These are phyloP conservation scores for Phalacrocorax brasilianus DNA, from an alignment of 2,113 vertebrate species.

Conservation along the genomic window DNA sequence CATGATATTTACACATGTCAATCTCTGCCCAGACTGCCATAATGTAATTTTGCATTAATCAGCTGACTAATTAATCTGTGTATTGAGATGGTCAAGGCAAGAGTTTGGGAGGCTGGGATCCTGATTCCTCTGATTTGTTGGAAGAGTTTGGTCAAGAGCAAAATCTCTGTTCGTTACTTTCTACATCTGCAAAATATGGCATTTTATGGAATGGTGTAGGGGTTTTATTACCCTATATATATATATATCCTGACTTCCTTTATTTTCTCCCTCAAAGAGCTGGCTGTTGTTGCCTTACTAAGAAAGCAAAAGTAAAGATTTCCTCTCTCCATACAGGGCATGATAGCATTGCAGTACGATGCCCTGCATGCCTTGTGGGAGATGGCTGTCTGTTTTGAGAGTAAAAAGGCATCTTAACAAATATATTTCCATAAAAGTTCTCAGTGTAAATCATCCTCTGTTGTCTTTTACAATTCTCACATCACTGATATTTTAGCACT, in stretches of 20 bases:
- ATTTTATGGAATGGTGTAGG: background rate
- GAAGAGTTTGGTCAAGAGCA: background rate
- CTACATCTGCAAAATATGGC: background rate
- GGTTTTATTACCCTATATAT: background rate
- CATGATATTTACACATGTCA: background rate
- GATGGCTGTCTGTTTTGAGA: background rate
- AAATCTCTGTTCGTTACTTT: background rate
- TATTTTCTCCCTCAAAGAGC: background rate
- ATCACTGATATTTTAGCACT: background rate
- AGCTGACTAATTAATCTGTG: background rate
- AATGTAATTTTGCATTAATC: background rate
- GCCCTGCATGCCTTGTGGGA: background rate
- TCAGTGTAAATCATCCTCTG: background rate
- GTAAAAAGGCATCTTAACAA: background rate
- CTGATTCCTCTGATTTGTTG: background rate
- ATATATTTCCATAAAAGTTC: background rate
- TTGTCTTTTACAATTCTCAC: background rate
- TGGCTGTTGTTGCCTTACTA: background rate
- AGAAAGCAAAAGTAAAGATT: background rate
- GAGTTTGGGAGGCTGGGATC: background rate
- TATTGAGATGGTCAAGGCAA: background rate
- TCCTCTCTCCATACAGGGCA: background rate
- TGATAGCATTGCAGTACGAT: background rate
- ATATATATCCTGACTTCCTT: background rate
- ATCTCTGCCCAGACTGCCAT: fast-evolving